A percentile compares a stretch with the other conserved stretches of the same genome.
Conservation (phyloP, 2,113 vertebrate genomes). For the Gasterosteus aculeatus region DNA sequence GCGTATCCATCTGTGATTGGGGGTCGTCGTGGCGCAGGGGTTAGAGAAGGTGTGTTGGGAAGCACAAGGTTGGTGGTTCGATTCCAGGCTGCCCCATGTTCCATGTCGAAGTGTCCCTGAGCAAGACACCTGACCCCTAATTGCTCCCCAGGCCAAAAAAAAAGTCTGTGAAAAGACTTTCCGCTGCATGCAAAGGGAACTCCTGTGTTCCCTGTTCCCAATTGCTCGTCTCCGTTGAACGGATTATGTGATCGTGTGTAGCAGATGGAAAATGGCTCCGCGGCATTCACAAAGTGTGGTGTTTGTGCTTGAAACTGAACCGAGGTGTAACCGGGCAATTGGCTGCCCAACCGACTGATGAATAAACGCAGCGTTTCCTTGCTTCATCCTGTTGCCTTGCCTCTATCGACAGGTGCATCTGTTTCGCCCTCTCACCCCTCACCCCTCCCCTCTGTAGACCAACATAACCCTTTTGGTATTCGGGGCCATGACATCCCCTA, state of each 20-base stretch:
- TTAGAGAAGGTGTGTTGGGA: too few species aligned
- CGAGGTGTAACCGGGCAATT: slow-evolving; percentile 28
- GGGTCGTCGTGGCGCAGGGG: too few species aligned
- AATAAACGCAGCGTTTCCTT: slow-evolving; percentile 71
- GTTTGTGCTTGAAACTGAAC: slow-evolving; percentile 36
- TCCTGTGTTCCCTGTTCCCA: too few species aligned
- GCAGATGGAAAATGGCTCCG: slow-evolving; percentile 19
- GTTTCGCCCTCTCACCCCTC: slow-evolving; percentile 43
- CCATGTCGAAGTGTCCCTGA: too few species aligned
- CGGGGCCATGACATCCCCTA: slow-evolving; percentile 70
- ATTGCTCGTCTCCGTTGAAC: slow-evolving; percentile 15
- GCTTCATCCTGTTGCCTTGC: slow-evolving; percentile 69
- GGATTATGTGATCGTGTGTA: too few species aligned
- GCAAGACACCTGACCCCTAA: too few species aligned
- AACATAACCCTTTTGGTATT: slow-evolving; percentile 74
- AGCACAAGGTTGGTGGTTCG: too few species aligned
- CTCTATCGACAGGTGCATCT: slow-evolving; percentile 82
- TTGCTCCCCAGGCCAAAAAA: too few species aligned
- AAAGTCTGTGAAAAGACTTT: too few species aligned
- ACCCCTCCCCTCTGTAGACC: slow-evolving; percentile 63
- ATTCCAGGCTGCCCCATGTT: too few species aligned
- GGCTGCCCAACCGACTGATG: slow-evolving; percentile 59
- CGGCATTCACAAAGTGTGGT: slow-evolving; percentile 11
- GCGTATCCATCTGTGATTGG: slow-evolving; percentile 64
- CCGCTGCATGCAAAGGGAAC: slow-evolving; percentile 26